These are phyloP conservation scores for Pagetopsis macropterus DNA, from an alignment of 2,797 vertebrate genomes.

Conservation along the genomic window DNA sequence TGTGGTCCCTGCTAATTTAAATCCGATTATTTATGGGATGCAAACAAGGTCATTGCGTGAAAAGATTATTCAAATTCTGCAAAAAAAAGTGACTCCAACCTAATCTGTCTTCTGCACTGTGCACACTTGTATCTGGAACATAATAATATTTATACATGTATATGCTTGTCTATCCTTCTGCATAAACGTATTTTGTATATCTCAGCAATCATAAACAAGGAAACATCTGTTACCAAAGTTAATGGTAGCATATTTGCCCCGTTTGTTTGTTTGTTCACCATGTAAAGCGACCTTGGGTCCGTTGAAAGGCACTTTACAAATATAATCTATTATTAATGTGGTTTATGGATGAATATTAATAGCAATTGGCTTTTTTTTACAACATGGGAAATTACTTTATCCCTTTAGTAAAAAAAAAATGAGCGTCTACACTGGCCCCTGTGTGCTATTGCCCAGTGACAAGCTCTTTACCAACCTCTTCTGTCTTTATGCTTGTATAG, in stretches of 20 bases:
- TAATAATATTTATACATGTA: background rate
- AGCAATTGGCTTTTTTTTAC: background rate
- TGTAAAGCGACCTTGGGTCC: no score
- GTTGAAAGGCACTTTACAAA: no score
- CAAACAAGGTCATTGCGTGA: constrained; percentile 65
- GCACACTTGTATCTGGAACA: background rate
- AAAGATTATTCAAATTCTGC: constrained; percentile 64
- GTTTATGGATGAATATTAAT: background rate
- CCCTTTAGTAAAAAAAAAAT: no score
- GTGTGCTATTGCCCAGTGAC: background rate
- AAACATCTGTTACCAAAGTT: background rate
- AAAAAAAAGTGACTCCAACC: constrained; percentile 45
- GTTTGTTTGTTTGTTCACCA: no score
- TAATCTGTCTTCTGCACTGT: constrained; percentile 20
- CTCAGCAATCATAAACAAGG: background rate
- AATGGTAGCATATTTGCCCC: background rate
- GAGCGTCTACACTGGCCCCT: background rate
- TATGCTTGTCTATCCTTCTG: background rate
- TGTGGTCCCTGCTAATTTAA: constrained; percentile 72
- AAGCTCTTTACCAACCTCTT: constrained; percentile 7
- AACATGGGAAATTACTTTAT: background rate
- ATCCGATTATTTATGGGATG: constrained; percentile 76
- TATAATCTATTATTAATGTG: no score
- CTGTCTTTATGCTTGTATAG: constrained; percentile 16
- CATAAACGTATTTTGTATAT: background rate